Base-by-base conservation (phyloP, 2,797 vertebrate species). In the Poecilia wingei region DNA sequence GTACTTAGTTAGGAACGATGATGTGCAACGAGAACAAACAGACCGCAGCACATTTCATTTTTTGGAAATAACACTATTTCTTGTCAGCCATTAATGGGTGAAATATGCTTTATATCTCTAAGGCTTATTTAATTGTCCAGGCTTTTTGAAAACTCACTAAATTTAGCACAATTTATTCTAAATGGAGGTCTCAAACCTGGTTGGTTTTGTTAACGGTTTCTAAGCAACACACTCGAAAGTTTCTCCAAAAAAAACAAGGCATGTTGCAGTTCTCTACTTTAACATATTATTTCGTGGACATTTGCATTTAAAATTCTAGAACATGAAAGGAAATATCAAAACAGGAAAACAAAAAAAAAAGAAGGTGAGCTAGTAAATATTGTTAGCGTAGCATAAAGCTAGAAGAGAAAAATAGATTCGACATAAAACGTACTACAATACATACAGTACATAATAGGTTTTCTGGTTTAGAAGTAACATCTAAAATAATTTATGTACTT, bases 1-100 rank as follows among this genome's bases (percentile, higher is more conserved):
- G 55, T 55, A 57, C 28, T 25, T 25, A 25, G 72, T 70, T 53
- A 39, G 25, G 83, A 69, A 75, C 59, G 81, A 87, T 78, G 74
- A 78, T 36, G 47, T 55, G 78, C 82, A 64, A 41, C n/a, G 16
- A 22, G 72, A 80, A 71, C 45, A 66, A 74, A 43, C 72, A 36
- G 72, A 87, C 53, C 4, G 18, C 1, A 28, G 71, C 41, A 2
- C 41, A 25, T 82, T 36, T 84, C 31, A 31, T 79, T 81, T 84
- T 77, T 78, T 81, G 71, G 28, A 6, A 25, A 36, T 57, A 6
- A 59, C 12, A 25, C 0, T 0, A 49, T 3, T 75, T 41, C 36
- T 77, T 39, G 51, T 78, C 78, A 14, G 31, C 6, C 14, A 20
- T 20, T 31, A 31, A 61, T 31, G 28, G 14, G 5, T 14, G 59